Evolutionary conservation across 2,113 vertebrate genomes (phyloP).

Genomic region (Cyphomyrus plagiostoma): DNA sequence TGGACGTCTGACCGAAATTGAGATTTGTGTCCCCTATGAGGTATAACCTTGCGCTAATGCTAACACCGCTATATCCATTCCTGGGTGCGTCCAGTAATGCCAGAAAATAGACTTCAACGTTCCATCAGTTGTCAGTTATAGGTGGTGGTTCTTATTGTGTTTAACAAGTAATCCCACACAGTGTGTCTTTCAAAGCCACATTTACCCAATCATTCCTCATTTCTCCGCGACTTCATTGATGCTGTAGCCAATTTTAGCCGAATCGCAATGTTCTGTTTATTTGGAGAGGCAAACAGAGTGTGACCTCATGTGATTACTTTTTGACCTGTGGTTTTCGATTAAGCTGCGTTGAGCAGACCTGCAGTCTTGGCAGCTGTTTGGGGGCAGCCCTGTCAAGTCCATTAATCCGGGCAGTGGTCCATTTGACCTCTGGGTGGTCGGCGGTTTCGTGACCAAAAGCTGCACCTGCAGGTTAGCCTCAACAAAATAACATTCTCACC

Average conservation of each 20-base stretch:
- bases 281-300: not conserved
- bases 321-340: not conserved
- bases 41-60: not conserved
- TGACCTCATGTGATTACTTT: not conserved
- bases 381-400: not conserved
- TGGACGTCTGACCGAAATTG: not conserved
- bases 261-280: not conserved
- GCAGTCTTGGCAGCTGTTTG: not conserved
- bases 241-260: not conserved
- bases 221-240: not conserved
- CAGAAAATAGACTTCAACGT: not conserved
- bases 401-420: conserved; percentile 1
- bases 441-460: not conserved
- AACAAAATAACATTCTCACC: not conserved
- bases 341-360: not conserved
- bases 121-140: not conserved
- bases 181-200: not conserved
- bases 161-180: not conserved
- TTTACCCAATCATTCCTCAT: not conserved
- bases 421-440: not conserved
- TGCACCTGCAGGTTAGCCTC: not conserved
- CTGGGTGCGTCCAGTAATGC: not conserved
- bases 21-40: not conserved
- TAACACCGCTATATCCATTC: not conserved
- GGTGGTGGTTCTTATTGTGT: not conserved